Base-by-base conservation (phyloP, 2,888 invertebrate species). In the Pedicia rivosa region DNA sequence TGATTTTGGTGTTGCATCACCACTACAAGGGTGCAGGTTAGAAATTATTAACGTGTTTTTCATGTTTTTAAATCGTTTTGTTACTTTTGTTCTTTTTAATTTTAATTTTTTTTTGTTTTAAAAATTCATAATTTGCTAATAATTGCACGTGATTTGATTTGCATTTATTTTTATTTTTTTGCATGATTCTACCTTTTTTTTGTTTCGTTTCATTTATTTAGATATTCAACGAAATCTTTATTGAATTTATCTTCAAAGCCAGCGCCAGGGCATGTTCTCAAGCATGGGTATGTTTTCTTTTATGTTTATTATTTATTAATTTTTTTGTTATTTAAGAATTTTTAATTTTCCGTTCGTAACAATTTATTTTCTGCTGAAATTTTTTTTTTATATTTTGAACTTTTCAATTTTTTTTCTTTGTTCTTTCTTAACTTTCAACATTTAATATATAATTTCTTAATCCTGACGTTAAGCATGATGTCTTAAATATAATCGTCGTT, bases 151-250 rank as follows among this genome's bases (percentile, higher is more conserved):
- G 30, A 30, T 30, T 30, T n/a, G 19, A 17, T 30, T 17, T 30
- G 17, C n/a, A 30, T 30, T 53, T 44, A 49, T 57, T 65, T 57
- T 72, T 74, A 75, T 53, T 50, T 50, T 56, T 12, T 17, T 30
- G 16, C 19, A 17, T 10, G 12, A 22, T 39, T 47, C 41, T 42
- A 39, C 47, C 48, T 50, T 50, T 46, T 46, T 47, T 50, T 47
- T 48, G 43, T 50, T 47, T 45, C 45, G 46, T 48, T 51, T 40
- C 50, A 24, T 52, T 45, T 49, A 59, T 66, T 57, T 73, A 77
- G 78, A 72, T 74, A 74, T 62, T 73, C 74, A 36, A 72, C 74
- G 58, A 76, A 75, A 62, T 75, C 75, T 48, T 70, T 74, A 64
- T 63, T 76, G 64, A 76, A 76, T 63, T 67, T 76, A 57, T 72